Conservation (phyloP, 2,797 vertebrate genomes). For the Channa striata region DNA sequence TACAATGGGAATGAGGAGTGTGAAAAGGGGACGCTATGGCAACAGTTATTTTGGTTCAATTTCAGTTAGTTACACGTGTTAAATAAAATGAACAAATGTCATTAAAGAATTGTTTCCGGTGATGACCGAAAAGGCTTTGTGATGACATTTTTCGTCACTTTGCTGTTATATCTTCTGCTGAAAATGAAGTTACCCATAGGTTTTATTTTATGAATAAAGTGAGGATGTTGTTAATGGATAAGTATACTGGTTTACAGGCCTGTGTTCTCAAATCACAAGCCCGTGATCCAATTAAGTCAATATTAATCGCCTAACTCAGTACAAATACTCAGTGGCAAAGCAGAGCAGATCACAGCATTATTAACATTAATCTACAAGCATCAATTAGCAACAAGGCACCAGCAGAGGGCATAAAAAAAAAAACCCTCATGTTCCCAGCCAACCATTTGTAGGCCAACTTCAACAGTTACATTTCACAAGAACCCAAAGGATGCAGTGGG, state of each 20-base stretch:
- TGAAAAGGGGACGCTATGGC: too few species aligned
- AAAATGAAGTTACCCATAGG: too few species aligned
- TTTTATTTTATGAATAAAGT: background rate
- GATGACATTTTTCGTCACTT: background rate
- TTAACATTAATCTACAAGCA: slow-evolving; percentile 23
- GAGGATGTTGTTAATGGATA: background rate
- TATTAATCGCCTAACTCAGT: slow-evolving; percentile 2
- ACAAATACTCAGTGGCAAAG: slow-evolving; percentile 8
- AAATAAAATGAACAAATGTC: too few species aligned
- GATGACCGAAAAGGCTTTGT: too few species aligned
- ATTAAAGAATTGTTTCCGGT: too few species aligned
- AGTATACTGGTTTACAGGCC: background rate
- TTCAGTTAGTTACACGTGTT: too few species aligned
- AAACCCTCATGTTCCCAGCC: slow-evolving; percentile 45
- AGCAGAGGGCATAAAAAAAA: slow-evolving; percentile 67
- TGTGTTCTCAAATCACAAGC: too few species aligned
- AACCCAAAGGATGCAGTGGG: slow-evolving; percentile 27
- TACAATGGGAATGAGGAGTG: too few species aligned
- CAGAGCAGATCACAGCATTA: slow-evolving; percentile 26
- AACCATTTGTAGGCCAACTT: slow-evolving; percentile 40
- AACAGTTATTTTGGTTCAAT: background rate
- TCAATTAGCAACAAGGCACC: slow-evolving; percentile 54
- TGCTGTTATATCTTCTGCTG: too few species aligned
- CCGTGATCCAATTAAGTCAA: too few species aligned
- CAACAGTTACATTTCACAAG: slow-evolving; percentile 45